A percentile compares a stretch with the other conserved stretches of the same genome.
Conservation (phyloP, 2,888 invertebrate species). For the Parthenolecanium corni region DNA sequence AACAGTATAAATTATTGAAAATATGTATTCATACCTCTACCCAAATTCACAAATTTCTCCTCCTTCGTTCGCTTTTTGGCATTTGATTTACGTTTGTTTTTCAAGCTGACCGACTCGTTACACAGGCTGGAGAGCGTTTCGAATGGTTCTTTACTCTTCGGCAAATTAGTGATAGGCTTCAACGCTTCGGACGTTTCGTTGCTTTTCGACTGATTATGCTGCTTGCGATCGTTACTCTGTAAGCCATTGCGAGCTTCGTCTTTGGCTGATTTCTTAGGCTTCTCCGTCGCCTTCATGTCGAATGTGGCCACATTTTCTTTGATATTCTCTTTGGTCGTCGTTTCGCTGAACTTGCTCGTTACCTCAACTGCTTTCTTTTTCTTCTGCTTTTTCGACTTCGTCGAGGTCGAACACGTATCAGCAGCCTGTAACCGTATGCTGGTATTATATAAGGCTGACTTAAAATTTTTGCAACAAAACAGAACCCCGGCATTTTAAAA, state of each 20-base stretch:
- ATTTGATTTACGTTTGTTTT: constrained; percentile 5
- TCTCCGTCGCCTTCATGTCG: background rate
- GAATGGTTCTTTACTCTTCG: constrained; percentile 12
- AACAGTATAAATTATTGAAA: no score
- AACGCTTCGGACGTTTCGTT: background rate
- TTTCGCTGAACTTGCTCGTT: background rate
- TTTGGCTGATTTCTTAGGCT: background rate
- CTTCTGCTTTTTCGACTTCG: constrained; percentile 6
- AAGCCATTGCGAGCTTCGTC: constrained; percentile 2
- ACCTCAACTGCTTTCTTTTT: background rate
- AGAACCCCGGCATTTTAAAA: no score
- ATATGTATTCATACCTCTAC: constrained; percentile 5
- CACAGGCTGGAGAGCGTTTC: constrained; percentile 20
- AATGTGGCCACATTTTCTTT: background rate
- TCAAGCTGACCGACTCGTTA: constrained; percentile 2
- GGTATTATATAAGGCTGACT: no score
- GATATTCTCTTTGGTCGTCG: constrained; percentile 5
- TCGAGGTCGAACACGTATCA: no score
- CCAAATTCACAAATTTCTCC: constrained; percentile 13
- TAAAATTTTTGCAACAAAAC: no score
- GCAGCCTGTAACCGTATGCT: no score
- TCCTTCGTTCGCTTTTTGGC: constrained; percentile 14
- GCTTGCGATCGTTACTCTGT: background rate
- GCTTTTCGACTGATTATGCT: background rate
- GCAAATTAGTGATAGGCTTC: constrained; percentile 6